Evolutionary conservation across 2,113 vertebrate species (phyloP).

Genomic region (Pampusana beccarii): DNA sequence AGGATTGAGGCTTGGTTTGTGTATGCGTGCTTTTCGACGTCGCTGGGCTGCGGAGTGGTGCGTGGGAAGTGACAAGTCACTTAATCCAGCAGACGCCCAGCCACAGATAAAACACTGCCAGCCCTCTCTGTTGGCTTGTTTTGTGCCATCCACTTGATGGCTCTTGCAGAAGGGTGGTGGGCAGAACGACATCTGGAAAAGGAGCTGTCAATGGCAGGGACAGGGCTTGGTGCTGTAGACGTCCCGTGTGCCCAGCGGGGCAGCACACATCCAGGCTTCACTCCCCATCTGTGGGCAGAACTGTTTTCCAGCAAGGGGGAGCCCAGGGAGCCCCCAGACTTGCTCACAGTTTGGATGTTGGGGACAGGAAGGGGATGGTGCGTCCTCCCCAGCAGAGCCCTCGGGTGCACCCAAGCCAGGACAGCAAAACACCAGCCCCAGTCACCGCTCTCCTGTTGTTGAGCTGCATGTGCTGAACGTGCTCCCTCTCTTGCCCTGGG

Average conservation of each 20-base stretch:
- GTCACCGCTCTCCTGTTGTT: neutral
- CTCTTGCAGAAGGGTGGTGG: neutral
- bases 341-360: neutral
- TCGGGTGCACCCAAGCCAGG: slow-evolving; percentile 42
- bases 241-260: accelerated
- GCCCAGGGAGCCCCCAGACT: neutral
- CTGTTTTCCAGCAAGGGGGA: neutral
- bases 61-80: neutral
- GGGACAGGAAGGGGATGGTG: neutral
- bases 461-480: slow-evolving; percentile 50
- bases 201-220: neutral
- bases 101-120: neutral
- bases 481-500: neutral
- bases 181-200: neutral
- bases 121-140: neutral
- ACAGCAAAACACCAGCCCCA: slow-evolving; percentile 57
- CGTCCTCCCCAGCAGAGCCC: neutral
- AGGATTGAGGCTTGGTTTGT: neutral
- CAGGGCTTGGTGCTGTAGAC: neutral
- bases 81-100: neutral
- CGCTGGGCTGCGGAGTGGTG: accelerated
- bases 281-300: neutral
- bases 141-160: neutral
- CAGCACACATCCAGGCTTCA: accelerated
- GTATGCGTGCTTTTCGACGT: neutral